Base-by-base conservation (phyloP, 2,888 invertebrate species). In the Sceliomorpha sp. region DNA sequence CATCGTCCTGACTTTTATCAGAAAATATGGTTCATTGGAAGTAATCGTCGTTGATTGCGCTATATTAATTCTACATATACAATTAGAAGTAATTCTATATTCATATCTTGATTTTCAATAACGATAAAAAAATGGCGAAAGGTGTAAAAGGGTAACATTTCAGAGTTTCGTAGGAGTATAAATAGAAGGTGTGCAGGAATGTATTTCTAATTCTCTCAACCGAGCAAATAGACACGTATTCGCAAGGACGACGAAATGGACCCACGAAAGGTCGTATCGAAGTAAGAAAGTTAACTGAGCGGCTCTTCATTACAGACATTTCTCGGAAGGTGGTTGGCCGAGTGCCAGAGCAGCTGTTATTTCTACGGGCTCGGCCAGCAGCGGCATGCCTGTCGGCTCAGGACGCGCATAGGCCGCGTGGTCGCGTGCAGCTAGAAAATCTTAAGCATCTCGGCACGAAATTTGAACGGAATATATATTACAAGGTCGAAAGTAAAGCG, bases 321-420 rank as follows among this genome's bases (percentile, higher is more conserved):
- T 75, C 39, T 45, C 45, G 42, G 64, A 75, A 70, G 66, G 51
- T 70, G 69, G 59, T 58, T 77, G 70, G 73, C 70, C 26, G 5
- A 14, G 4, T 13, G 74, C 77, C 78, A 70, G 55, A 29, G 36
- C 58, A 29, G 48, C 47, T 48, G 42, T 50, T 68, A 68, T 72
- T 71, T 70, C 70, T 73, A 66, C 47, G 56, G n/a, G 31, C 42
- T 27, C 47, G 51, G 37, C 58, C 15, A 45, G 13, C 56, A 50
- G 6, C 34, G 66, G 32, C 45, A 66, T 20, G 14, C 17, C 20
- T 31, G 20, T 32, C 2, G 5, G 9, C 32, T 24, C 14, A 9
- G 3, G 8, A n/a, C n/a, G n/a, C n/a, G n/a, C n/a, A n/a, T n/a
- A n/a, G n/a, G n/a, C 8, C 59, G 34, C 42, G 59, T 48, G 44